phyloP scores from a whole-genome alignment of 1,140 invertebrate species.

The Trichoplusia ni region DNA sequence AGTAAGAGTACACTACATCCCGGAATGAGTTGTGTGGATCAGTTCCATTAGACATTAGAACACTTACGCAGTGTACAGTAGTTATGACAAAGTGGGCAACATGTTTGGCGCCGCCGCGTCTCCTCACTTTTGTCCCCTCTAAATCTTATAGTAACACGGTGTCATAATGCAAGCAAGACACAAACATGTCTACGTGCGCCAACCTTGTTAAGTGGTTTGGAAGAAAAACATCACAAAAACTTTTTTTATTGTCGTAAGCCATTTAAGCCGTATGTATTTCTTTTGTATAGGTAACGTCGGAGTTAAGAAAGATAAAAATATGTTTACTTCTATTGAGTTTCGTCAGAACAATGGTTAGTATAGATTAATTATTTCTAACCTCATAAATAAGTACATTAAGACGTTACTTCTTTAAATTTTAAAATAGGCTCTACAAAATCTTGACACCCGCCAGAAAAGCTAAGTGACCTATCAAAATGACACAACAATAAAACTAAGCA shows the following conservation, averaged over 20 bases:
- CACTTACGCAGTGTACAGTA: constrained; percentile 40
- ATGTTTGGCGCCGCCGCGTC: constrained; percentile 69
- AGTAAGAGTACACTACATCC: too few species aligned
- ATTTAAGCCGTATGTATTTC: constrained; percentile 63
- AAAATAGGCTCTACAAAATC: too few species aligned
- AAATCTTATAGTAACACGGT: constrained; percentile 78
- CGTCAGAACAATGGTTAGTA: background rate
- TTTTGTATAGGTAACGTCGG: constrained; percentile 41
- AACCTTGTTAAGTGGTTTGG: constrained; percentile 81
- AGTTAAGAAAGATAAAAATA: constrained; percentile 26
- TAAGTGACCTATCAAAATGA: too few species aligned
- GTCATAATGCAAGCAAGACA: constrained; percentile 80
- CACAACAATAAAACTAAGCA: too few species aligned
- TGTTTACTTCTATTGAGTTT: background rate
- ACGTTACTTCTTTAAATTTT: too few species aligned
- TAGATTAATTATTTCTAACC: too few species aligned
- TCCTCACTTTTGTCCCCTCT: constrained; percentile 76
- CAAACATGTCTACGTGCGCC: constrained; percentile 80
- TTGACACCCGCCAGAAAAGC: too few species aligned
- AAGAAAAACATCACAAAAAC: constrained; percentile 80
- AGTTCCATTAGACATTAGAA: constrained; percentile 42
- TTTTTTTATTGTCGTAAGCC: constrained; percentile 77
- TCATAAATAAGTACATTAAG: too few species aligned
- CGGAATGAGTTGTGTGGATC: too few species aligned
- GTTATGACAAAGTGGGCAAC: constrained; percentile 67